phyloP scores from a whole-genome alignment of 1,140 invertebrate species.

The Sarcophaga peregrina region DNA sequence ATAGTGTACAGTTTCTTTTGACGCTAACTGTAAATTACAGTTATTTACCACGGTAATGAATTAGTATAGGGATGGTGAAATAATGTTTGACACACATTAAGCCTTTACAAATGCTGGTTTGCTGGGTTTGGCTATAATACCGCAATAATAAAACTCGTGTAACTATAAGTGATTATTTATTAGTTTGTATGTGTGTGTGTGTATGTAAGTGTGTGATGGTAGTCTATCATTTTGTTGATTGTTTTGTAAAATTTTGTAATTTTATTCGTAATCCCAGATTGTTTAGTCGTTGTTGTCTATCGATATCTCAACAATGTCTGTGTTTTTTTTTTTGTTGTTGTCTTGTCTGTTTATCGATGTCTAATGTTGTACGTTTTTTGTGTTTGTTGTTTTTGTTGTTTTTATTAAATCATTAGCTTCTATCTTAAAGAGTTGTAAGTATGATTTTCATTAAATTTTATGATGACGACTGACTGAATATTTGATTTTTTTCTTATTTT shows the following conservation, averaged over 20 bases:
- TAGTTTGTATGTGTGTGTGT: neutral
- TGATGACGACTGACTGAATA: neutral
- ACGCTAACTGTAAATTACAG: no score
- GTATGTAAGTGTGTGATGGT: neutral
- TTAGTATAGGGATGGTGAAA: no score
- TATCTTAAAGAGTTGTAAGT: slow-evolving; percentile 11
- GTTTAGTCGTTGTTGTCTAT: no score
- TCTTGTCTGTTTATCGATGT: neutral
- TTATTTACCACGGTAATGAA: no score
- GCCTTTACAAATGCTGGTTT: no score
- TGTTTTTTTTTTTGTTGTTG: neutral
- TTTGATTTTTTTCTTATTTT: slow-evolving; percentile 19
- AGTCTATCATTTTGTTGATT: slow-evolving; percentile 15
- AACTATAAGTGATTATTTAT: neutral
- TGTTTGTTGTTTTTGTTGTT: slow-evolving; percentile 15
- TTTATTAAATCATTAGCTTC: slow-evolving; percentile 21
- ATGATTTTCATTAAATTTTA: slow-evolving; percentile 38
- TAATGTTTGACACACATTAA: no score
- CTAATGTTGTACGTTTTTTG: neutral
- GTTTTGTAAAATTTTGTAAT: neutral
- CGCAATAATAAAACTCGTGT: no score
- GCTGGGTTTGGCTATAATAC: no score
- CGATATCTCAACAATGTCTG: neutral
- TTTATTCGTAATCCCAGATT: neutral
- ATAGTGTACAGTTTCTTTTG: no score